Conservation (phyloP, 92 coral and sea anemone species). For the Umimayanthus chanpuru region DNA sequence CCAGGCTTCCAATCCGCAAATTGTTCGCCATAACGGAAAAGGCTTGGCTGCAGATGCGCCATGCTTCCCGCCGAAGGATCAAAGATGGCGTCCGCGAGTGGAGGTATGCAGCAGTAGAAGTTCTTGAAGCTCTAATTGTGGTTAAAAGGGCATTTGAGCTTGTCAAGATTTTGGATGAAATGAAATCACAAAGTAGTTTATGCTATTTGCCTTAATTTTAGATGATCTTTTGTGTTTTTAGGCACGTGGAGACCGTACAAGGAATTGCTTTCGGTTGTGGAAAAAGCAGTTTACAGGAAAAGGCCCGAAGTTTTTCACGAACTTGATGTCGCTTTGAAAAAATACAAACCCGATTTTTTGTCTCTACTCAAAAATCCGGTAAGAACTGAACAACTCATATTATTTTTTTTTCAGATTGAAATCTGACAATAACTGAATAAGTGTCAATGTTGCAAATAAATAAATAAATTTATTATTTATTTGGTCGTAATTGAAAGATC, state of each 20-base stretch:
- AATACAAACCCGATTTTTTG: constrained; percentile 86
- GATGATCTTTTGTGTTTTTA: constrained; percentile 22
- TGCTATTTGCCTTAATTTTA: background rate
- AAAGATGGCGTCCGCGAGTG: constrained; percentile 78
- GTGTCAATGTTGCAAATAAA: too few relatives aligned
- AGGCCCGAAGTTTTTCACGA: constrained; percentile 90
- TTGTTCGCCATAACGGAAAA: background rate
- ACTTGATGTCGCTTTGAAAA: constrained; percentile 75
- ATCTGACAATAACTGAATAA: background rate
- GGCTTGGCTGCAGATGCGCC: constrained; percentile 71
- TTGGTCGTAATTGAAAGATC: background rate
- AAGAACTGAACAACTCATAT: constrained; percentile 37
- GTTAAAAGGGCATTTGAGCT: background rate
- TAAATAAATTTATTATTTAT: too few relatives aligned
- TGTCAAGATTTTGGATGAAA: background rate
- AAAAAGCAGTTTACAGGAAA: constrained; percentile 84
- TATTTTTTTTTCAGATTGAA: background rate
- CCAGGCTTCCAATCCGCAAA: constrained; percentile 21
- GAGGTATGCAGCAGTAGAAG: constrained; percentile 55
- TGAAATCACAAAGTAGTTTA: background rate
- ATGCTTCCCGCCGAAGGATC: constrained; percentile 70
- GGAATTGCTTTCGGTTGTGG: constrained; percentile 84
- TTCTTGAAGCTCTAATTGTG: background rate
- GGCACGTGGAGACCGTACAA: constrained; percentile 97
- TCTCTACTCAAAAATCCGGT: constrained; percentile 94